A percentile compares a stretch with the other conserved stretches of the same genome.
phyloP scores from a whole-genome alignment of 1,140 invertebrate species.

The Drosophila lini region DNA sequence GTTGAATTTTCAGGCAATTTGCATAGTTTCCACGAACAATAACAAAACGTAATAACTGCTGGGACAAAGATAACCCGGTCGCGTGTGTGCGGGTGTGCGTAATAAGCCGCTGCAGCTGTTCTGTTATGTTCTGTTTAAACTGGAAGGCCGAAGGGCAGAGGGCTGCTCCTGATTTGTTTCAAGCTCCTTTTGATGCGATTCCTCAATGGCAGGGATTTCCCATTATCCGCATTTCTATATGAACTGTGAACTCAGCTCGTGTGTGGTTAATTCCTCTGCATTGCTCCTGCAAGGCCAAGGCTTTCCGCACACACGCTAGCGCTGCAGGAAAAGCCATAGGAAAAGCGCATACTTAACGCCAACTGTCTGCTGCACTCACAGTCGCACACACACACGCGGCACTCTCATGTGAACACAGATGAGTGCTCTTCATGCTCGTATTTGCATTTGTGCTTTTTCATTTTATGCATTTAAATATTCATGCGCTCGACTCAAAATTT shows the following conservation, averaged over 20 bases:
- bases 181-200: conserved; percentile 5
- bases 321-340: neutral
- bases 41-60: conserved; percentile 41
- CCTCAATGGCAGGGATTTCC: conserved; percentile 1
- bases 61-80: conserved; percentile 20
- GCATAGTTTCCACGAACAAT: conserved; percentile 37
- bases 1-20: conserved; percentile 50
- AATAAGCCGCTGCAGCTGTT: conserved; percentile 37
- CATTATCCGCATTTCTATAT: conserved; percentile 10
- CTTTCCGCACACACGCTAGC: neutral
- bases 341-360: conserved; percentile 44
- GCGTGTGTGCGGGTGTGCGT: conserved; percentile 13
- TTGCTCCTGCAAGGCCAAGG: conserved; percentile 30
- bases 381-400: neutral
- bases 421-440: conserved; percentile 35
- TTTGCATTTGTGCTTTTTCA: conserved; percentile 60
- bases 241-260: conserved; percentile 11
- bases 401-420: conserved; percentile 31
- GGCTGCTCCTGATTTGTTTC: conserved; percentile 10
- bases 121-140: conserved; percentile 5
- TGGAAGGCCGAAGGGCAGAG: neutral
- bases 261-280: conserved; percentile 25
- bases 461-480: conserved; percentile 57
- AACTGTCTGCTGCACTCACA: conserved; percentile 42
- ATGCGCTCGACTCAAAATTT: conserved; percentile 48